Evolutionary conservation across 1,140 invertebrate species (phyloP), one percentile per base, ranked within the genome.

Genomic region (Liolophura sinensis): DNA sequence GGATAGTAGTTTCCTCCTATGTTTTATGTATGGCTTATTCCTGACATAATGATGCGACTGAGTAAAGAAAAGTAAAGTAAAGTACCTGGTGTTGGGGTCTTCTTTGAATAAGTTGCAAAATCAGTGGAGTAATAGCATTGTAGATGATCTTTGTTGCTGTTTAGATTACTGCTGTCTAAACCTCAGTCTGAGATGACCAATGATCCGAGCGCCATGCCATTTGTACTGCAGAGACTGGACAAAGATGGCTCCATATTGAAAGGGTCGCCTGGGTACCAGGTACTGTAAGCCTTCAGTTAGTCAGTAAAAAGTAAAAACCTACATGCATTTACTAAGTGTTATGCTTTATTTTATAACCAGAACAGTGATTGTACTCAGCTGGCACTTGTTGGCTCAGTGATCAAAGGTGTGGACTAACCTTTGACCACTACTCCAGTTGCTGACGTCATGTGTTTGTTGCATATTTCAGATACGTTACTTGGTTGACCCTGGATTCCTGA

Each of bases 401-500:
- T n/a, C n/a, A 7, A 20, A n/a, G 24, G n/a, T 54, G 51, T 54
- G 3, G 3, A 24, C 51, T 51, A n/a, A 40, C 31, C 31, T 40
- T 3, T 5, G 51, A 54, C 51, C 24, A 12, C 24, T 54, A n/a
- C n/a, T n/a, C n/a, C n/a, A 40, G 31, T 40, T 40, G 31, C 31
- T 40, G 31, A 25, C 40, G 6, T 63, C 46, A 48, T 47, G 46
- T 65, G n/a, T 66, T 22, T 48, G 47, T 70, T 62, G 60, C 1
- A 20, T 63, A 50, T 67, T 72, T 47, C 69, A 85, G 84, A 74
- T 86, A 0, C 82, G 79, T 49, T 86, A 85, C 61, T 69, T 74
- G 25, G 74, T 86, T 65, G 84, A 86, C 71, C 84, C 84, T 24
- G 69, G 76, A 20, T 85, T 73, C 54, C 70, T 86, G 73, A 84